These are phyloP conservation scores for Dissostichus mawsoni DNA, from an alignment of 2,113 vertebrate genomes.

Conservation along the genomic window DNA sequence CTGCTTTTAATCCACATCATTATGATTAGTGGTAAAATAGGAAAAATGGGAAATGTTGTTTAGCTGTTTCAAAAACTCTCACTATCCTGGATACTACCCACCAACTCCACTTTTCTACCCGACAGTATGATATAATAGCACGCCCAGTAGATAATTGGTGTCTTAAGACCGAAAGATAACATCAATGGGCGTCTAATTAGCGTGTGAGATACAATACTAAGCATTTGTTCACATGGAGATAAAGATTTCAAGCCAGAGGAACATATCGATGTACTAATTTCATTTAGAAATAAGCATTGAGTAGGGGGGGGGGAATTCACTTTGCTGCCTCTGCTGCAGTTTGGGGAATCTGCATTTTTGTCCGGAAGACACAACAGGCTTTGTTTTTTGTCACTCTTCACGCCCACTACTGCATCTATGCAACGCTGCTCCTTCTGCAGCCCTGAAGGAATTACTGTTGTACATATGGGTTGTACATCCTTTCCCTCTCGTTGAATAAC, in stretches of 20 bases:
- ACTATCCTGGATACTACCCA: background rate
- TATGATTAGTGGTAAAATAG: constrained; percentile 1
- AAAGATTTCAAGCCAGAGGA: background rate
- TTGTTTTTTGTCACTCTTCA: constrained; percentile 32
- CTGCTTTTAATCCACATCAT: constrained; percentile 10
- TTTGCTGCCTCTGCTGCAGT: constrained; percentile 8
- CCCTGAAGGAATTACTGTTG: background rate
- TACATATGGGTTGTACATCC: background rate
- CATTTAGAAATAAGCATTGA: background rate
- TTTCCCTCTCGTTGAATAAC: background rate
- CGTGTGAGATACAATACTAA: background rate
- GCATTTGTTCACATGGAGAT: background rate
- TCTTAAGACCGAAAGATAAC: background rate
- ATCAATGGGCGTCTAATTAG: background rate
- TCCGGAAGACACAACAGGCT: constrained; percentile 31
- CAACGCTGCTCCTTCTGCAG: constrained; percentile 10
- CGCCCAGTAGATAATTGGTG: background rate
- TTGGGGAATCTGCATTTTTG: constrained; percentile 16
- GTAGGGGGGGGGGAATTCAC: background rate
- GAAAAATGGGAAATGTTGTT: background rate
- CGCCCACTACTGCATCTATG: constrained; percentile 15
- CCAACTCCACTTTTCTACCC: too few relatives aligned
- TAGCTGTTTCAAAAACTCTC: background rate
- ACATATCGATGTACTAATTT: background rate
- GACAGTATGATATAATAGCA: too few relatives aligned